Base-by-base conservation (phyloP, 1,140 invertebrate genomes). In the Halesus radiatus region DNA sequence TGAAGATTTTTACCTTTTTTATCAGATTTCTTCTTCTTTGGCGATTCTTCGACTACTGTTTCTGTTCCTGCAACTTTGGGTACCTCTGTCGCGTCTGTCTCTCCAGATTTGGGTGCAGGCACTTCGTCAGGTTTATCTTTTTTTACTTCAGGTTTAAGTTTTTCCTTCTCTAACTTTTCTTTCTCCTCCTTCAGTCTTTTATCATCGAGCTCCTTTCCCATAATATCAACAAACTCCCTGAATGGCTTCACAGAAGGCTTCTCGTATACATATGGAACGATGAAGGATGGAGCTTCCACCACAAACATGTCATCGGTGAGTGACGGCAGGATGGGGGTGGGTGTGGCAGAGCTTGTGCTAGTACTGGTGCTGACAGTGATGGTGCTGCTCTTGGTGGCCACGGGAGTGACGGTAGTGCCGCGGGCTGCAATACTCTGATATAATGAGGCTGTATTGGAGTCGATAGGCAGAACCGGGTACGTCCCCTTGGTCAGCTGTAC, bases 191-290 rank as follows among this genome's bases (percentile, higher is more conserved):
- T 86, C 78, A 84, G 85, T 82, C 86, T 87, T 81, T 90, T 87
- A 75, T 93, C 90, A 60, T 91, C 90, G 62, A 94, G 91, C 85
- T 93, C 91, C 78, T 92, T 91, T 56, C 92, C 93, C 70, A 95
- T 88, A 84, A 92, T 91, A 50, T 92, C 90, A 58, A 96, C 91
- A 86, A 95, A 95, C 81, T 95, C 92, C 86, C 94, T 95, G 62
- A 97, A 90, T 58, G 93, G 93, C 85, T 94, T 94, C 7, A 95
- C 87, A 1, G 95, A 94, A 4, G 95, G 95, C 87, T 96, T 96
- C 88, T 97, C 95, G 87, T 96, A 97, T n/a, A 97, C 95, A 87
- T 97, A 97, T 56, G 96, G 96, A 83, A 97, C 95, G 85, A 97
- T 96, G 85, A 97, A 97, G 16, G 95, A 97, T 2, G 96, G 96